Evolutionary conservation across 2,888 invertebrate species (phyloP).

Genomic region (Euzophera pinguis): DNA sequence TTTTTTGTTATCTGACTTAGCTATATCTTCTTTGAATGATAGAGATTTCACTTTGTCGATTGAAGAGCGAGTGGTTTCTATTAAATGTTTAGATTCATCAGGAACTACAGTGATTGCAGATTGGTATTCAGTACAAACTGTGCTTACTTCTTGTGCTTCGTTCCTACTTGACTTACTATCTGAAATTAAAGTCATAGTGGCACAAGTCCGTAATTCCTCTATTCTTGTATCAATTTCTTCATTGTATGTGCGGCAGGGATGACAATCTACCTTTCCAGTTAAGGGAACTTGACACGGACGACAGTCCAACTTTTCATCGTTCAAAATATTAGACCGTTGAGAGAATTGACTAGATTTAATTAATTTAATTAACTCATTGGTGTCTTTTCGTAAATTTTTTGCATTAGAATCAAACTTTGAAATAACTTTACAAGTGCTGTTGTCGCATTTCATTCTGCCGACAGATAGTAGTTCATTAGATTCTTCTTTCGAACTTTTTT

Average conservation of each 20-base stretch:
- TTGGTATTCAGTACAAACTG: neutral
- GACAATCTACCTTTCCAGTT: too few relatives aligned
- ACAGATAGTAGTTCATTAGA: neutral
- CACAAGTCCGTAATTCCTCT: neutral
- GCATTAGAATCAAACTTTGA: neutral
- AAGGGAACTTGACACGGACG: too few relatives aligned
- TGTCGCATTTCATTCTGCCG: neutral
- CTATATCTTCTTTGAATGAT: too few relatives aligned
- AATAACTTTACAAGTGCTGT: neutral
- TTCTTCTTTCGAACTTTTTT: neutral
- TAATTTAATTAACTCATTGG: neutral
- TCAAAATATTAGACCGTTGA: neutral
- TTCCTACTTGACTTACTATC: neutral
- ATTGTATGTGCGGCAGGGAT: neutral
- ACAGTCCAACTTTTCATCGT: neutral
- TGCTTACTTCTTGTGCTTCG: neutral
- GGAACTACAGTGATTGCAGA: neutral
- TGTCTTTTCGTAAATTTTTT: neutral
- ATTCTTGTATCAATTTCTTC: neutral
- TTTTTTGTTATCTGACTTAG: neutral
- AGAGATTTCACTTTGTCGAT: too few relatives aligned
- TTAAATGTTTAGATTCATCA: too few relatives aligned
- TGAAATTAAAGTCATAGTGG: neutral
- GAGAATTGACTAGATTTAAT: neutral
- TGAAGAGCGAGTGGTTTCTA: too few relatives aligned